Percentiles rank a stretch among this genome's conserved stretches.
Evolutionary conservation across 2,113 vertebrate species (phyloP).

Genomic region (Camelus bactrianus): DNA sequence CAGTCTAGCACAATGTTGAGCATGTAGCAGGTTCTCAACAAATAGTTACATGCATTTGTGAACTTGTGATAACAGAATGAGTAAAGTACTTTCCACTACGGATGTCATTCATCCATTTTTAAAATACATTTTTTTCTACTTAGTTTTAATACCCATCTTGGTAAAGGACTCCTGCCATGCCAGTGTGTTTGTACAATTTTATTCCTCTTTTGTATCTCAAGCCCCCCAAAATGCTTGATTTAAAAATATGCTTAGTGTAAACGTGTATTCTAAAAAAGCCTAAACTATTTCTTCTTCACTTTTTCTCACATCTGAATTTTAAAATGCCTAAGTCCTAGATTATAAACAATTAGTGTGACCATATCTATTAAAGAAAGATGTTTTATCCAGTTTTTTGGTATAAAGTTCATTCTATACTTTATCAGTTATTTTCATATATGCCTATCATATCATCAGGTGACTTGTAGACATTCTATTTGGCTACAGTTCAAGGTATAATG

Average conservation of each 20-base stretch:
- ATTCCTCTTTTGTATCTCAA: background rate
- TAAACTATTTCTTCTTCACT: background rate
- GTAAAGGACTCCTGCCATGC: background rate
- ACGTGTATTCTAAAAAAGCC: background rate
- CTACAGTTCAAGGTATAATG: background rate
- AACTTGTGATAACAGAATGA: background rate
- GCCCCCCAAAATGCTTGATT: background rate
- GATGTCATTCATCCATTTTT: background rate
- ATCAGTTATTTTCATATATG: background rate
- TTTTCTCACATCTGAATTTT: constrained; percentile 24
- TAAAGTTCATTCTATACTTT: background rate
- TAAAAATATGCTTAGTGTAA: background rate
- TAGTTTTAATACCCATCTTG: background rate
- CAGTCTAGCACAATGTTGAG: background rate
- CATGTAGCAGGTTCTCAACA: background rate
- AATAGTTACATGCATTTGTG: background rate
- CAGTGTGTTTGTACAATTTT: background rate
- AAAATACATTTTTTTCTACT: background rate
- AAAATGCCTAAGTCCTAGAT: background rate
- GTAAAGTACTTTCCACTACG: background rate
- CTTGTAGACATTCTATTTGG: background rate
- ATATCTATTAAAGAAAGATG: background rate
- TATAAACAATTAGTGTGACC: background rate
- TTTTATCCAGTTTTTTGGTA: background rate
- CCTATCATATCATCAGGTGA: background rate